phyloP scores from a whole-genome alignment of 2,113 vertebrate genomes.

The Sitta europaea region DNA sequence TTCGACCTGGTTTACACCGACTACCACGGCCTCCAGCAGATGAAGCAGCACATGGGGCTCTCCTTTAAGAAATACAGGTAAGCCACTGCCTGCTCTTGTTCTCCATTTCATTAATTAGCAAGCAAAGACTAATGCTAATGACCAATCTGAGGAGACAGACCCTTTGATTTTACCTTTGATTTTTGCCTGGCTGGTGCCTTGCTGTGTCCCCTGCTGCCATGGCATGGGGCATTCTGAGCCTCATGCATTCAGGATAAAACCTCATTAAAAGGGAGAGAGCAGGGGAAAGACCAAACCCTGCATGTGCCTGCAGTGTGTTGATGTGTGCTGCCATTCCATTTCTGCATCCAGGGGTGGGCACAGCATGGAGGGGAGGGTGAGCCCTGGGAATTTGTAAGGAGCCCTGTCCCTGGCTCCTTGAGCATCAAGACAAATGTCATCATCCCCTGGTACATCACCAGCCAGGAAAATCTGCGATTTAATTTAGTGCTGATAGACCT shows the following conservation, averaged over 20 bases:
- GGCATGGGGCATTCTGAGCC: background rate
- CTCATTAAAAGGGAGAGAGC: background rate
- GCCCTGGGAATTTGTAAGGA: background rate
- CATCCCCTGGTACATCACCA: conserved; percentile 38
- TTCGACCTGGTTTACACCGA: conserved; percentile 98
- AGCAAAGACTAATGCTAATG: background rate
- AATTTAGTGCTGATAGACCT: conserved; percentile 49
- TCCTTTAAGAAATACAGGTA: conserved; percentile 95
- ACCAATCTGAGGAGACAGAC: background rate
- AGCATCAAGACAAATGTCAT: background rate
- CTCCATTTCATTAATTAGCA: background rate
- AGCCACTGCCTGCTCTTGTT: background rate
- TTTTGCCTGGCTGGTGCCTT: background rate
- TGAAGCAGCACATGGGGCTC: conserved; percentile 97
- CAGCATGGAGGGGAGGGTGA: fast-evolving
- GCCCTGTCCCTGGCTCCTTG: background rate
- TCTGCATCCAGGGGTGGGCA: background rate
- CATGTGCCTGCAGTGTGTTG: fast-evolving
- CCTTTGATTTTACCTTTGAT: background rate
- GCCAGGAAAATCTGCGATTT: conserved; percentile 26
- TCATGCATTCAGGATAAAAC: background rate
- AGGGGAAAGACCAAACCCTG: background rate
- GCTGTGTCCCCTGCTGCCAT: background rate
- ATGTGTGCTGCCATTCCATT: background rate
- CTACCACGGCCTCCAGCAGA: conserved; percentile 95